phyloP scores from a whole-genome alignment of 2,888 invertebrate genomes.

The Diadegma fenestrale region DNA sequence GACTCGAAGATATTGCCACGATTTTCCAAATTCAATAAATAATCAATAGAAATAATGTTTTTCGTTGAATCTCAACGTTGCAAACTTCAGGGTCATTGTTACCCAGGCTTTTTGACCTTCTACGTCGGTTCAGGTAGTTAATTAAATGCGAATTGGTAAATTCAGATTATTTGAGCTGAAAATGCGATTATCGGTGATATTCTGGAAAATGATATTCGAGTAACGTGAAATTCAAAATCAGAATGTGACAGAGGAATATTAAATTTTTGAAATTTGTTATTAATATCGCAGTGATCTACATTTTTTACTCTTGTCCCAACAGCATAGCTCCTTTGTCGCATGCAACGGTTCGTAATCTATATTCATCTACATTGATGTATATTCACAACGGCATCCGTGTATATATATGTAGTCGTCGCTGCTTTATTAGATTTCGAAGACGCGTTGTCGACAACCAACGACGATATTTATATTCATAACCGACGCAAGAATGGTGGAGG shows the following conservation, averaged over 20 bases:
- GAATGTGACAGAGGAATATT: constrained; percentile 2
- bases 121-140: background rate
- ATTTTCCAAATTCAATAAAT: too few relatives aligned
- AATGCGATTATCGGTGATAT: constrained; percentile 7
- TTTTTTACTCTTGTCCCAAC: constrained; percentile 16
- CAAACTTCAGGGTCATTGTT: too few relatives aligned
- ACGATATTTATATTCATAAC: constrained; percentile 77
- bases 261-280: constrained; percentile 51
- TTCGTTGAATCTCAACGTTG: too few relatives aligned
- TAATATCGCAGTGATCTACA: constrained; percentile 33
- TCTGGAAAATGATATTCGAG: constrained; percentile 42
- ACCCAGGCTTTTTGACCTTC: background rate
- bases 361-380: background rate
- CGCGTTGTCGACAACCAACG: constrained; percentile 46
- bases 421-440: constrained; percentile 60
- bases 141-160: constrained; percentile 28
- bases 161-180: background rate
- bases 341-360: constrained; percentile 11
- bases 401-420: background rate
- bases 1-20: too few relatives aligned
- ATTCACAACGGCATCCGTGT: background rate
- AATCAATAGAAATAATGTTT: too few relatives aligned
- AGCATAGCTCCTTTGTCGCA: constrained; percentile 12
- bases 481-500: constrained; percentile 55
- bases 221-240: constrained; percentile 29